phyloP scores from a whole-genome alignment of 2,797 vertebrate genomes.

The Myotis pilosus region DNA sequence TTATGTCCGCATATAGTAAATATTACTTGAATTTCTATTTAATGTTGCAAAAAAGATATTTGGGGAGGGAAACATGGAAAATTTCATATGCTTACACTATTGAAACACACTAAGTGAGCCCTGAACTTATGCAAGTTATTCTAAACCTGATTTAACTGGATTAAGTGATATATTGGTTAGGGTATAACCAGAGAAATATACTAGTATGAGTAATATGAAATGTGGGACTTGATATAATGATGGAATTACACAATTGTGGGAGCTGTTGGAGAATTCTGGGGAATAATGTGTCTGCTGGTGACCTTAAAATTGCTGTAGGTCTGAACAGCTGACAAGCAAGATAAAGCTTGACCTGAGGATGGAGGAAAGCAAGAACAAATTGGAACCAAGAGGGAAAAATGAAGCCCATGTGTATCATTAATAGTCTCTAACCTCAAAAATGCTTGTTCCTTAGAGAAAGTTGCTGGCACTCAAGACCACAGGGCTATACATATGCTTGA shows the following conservation, averaged over 20 bases:
- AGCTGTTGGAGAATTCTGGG: background rate
- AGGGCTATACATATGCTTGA: background rate
- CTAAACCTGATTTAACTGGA: background rate
- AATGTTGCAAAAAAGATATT: background rate
- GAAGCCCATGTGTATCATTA: background rate
- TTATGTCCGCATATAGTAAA: background rate
- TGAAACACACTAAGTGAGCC: background rate
- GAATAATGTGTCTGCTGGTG: background rate
- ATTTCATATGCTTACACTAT: background rate
- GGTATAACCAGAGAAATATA: background rate
- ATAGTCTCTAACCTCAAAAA: background rate
- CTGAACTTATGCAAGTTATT: background rate
- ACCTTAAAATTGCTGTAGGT: background rate
- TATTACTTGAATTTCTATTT: constrained; percentile 14
- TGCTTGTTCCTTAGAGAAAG: background rate
- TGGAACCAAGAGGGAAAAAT: background rate
- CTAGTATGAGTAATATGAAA: background rate
- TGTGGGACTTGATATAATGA: background rate
- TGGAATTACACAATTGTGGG: background rate
- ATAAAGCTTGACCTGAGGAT: background rate
- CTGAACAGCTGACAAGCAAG: background rate
- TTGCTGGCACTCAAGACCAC: background rate
- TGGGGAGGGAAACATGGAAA: background rate
- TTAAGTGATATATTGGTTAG: background rate
- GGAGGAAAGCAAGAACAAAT: background rate